These are phyloP conservation scores for Melanotaenia pygmaea DNA, from an alignment of 2,797 vertebrate species.

Conservation along the genomic window DNA sequence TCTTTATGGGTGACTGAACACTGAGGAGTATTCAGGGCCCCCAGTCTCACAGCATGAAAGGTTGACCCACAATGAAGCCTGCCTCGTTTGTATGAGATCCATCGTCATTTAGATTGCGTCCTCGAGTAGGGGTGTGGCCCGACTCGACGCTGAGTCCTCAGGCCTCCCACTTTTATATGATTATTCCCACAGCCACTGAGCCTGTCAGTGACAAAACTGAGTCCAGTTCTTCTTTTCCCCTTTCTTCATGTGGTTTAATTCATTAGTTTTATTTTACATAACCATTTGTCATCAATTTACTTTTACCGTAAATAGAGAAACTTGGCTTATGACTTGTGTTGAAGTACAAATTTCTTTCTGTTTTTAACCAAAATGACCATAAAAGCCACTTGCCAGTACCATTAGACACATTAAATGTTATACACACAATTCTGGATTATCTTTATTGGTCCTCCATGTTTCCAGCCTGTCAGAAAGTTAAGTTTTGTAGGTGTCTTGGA, in stretches of 20 bases:
- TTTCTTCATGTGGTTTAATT: constrained; percentile 14
- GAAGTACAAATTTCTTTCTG: not conserved
- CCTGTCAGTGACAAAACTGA: constrained; percentile 29
- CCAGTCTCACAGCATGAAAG: constrained; percentile 72
- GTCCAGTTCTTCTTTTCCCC: constrained; percentile 23
- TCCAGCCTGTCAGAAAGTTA: not conserved
- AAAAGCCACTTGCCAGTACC: no score
- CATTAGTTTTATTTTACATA: constrained; percentile 10
- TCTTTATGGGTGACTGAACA: constrained; percentile 76
- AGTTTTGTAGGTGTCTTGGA: not conserved
- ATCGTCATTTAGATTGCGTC: constrained; percentile 73
- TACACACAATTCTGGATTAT: not conserved
- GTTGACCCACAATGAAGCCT: constrained; percentile 71
- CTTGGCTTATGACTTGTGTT: not conserved
- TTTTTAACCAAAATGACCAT: not conserved
- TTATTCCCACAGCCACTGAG: constrained; percentile 60
- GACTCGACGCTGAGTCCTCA: constrained; percentile 41
- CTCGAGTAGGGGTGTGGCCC: constrained; percentile 64
- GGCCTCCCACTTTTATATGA: constrained; percentile 39
- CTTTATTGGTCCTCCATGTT: not conserved
- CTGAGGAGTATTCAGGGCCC: constrained; percentile 70
- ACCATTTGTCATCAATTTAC: constrained; percentile 11
- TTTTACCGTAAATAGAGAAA: not conserved
- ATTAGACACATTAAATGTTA: not conserved
- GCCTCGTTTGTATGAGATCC: constrained; percentile 68